Evolutionary conservation across 2,113 vertebrate species (phyloP), one percentile per base, ranked within the genome.

Genomic region (Oreochromis niloticus): DNA sequence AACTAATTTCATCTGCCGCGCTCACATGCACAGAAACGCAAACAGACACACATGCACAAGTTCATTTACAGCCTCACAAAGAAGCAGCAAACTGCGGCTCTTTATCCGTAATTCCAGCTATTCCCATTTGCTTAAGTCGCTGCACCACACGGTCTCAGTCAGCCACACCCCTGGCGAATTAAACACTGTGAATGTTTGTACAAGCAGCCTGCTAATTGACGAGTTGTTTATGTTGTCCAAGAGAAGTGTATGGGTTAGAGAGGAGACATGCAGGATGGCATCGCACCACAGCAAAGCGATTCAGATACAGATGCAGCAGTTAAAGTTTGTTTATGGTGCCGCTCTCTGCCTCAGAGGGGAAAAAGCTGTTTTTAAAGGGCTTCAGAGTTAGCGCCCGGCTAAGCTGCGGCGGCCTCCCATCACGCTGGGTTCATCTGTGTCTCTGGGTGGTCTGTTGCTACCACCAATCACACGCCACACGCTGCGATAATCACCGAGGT

Each of bases 121-220:
- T 68, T 84, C 56, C 57, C 55, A 34, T 39, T 55, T 46, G 61
- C 52, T 34, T 34, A 41, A n/a, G n/a, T 73, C 9, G 6, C 27
- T n/a, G 43, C 80, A 61, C 57, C 89, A 78, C 85, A 54, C 39
- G 43, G 61, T 86, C 80, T 78, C 71, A 82, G 71, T 73, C 71
- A 63, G 82, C 88, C 86, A 43, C 89, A n/a, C 73, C 88, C 81
- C 85, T 10, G 57, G 85, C 54, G 83, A 86, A 89, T 89, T 89
- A 86, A 63, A 71, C 5, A 24, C 63, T 86, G 81, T 91, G 87
- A 95, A 93, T 68, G 87, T 89, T 87, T 90, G 63, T 89, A 89
- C 95, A 94, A 94, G 89, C 86, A 82, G 85, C 80, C 87, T 59
- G 81, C 94, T 94, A 96, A 97, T 93, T 94, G 89, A 92, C 78